Percentiles rank a stretch among this genome's conserved stretches.
phyloP scores from a whole-genome alignment of 2,888 invertebrate genomes.

The Acanthacorydalis orientalis region DNA sequence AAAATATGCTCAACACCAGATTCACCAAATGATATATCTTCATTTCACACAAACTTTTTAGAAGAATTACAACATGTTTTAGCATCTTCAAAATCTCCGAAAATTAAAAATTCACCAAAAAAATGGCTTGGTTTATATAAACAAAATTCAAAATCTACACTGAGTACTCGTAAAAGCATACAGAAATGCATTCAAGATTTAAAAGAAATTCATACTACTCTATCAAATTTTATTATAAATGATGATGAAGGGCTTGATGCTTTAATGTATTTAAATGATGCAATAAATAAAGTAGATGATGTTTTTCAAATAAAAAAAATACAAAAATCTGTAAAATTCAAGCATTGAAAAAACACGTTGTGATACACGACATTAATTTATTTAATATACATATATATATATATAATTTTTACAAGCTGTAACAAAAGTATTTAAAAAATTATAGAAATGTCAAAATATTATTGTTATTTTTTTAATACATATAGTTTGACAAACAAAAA shows the following conservation, averaged over 20 bases:
- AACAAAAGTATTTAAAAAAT: too few relatives aligned
- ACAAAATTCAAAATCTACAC: not conserved
- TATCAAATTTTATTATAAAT: not conserved
- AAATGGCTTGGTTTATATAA: not conserved
- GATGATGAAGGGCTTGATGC: not conserved
- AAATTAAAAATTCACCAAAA: not conserved
- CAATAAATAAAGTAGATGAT: not conserved
- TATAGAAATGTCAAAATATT: too few relatives aligned
- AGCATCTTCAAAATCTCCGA: slow-evolving; percentile 17
- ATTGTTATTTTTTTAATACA: too few relatives aligned
- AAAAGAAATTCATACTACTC: not conserved
- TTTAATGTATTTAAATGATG: not conserved
- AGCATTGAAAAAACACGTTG: not conserved
- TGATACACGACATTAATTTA: not conserved
- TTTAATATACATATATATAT: too few relatives aligned
- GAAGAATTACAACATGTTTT: slow-evolving; percentile 32
- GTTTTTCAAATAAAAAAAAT: not conserved
- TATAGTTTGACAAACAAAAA: too few relatives aligned
- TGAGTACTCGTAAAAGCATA: not conserved
- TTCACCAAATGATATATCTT: slow-evolving; percentile 21
- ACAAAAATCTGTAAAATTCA: slow-evolving; percentile 1
- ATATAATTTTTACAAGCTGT: too few relatives aligned
- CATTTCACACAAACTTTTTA: slow-evolving; percentile 32
- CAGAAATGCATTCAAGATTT: slow-evolving; percentile 1
- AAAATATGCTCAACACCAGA: slow-evolving; percentile 26